phyloP scores from a whole-genome alignment of 1,140 invertebrate species.

The Reticulitermes speratus region DNA sequence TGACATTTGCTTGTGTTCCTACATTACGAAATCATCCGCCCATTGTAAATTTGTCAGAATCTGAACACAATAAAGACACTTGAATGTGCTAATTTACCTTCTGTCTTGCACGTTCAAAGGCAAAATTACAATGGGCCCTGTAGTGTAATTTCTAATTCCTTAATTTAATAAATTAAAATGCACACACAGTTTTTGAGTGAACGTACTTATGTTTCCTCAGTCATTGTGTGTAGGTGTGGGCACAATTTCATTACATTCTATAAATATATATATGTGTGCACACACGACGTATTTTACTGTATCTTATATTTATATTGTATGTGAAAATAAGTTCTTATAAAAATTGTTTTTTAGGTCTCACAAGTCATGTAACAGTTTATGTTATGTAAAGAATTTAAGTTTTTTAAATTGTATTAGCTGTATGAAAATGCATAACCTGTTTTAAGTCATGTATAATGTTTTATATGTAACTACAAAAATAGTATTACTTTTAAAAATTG shows the following conservation, averaged over 20 bases:
- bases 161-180: conserved; percentile 4
- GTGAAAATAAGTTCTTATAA: neutral
- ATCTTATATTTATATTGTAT: neutral
- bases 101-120: too few relatives aligned
- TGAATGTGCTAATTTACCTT: neutral
- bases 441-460: neutral
- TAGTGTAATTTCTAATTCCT: neutral
- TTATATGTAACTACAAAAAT: neutral
- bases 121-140: neutral
- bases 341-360: neutral
- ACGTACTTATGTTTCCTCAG: neutral
- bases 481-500: neutral
- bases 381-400: neutral
- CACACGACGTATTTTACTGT: neutral
- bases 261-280: neutral
- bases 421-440: neutral
- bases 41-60: neutral
- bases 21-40: neutral
- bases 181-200: neutral
- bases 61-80: neutral
- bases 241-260: neutral
- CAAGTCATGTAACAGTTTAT: neutral
- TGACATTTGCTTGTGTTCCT: neutral
- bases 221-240: neutral
- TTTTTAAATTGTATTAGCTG: neutral